These are phyloP conservation scores for Channallabes apus DNA, from an alignment of 2,797 vertebrate genomes.

Conservation along the genomic window DNA sequence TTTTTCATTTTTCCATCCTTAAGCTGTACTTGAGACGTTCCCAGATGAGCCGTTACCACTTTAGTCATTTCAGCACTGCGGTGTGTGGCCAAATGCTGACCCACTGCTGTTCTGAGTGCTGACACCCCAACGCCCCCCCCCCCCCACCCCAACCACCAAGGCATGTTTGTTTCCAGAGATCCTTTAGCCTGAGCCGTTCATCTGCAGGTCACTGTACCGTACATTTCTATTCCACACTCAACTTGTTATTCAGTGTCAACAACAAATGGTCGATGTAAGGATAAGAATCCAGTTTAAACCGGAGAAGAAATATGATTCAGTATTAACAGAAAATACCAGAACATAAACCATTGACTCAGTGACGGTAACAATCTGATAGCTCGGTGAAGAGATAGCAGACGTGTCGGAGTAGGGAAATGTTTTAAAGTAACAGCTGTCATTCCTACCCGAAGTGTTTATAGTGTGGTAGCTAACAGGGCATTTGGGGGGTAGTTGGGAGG, in stretches of 20 bases:
- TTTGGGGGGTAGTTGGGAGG: background rate
- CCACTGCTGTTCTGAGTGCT: constrained; percentile 33
- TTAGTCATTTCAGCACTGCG: constrained; percentile 22
- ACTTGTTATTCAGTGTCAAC: background rate
- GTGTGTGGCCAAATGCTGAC: constrained; percentile 40
- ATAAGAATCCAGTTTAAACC: background rate
- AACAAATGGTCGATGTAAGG: background rate
- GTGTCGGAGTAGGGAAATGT: constrained; percentile 26
- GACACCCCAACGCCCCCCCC: constrained; percentile 15
- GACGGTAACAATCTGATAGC: background rate
- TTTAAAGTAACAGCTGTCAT: constrained; percentile 57
- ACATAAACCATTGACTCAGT: background rate
- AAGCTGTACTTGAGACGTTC: constrained; percentile 35
- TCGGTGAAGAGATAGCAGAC: background rate
- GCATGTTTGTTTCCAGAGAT: constrained; percentile 46
- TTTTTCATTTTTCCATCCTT: constrained; percentile 38
- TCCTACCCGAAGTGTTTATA: constrained; percentile 56
- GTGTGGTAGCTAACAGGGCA: constrained; percentile 47
- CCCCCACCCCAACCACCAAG: background rate
- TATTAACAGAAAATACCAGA: background rate
- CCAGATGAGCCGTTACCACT: constrained; percentile 38
- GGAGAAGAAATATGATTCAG: background rate
- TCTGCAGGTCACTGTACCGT: background rate
- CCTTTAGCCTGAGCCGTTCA: background rate
- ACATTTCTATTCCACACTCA: background rate